Evolutionary conservation across 2,888 invertebrate species (phyloP).

Genomic region (Chamaedrilus cognettii): DNA sequence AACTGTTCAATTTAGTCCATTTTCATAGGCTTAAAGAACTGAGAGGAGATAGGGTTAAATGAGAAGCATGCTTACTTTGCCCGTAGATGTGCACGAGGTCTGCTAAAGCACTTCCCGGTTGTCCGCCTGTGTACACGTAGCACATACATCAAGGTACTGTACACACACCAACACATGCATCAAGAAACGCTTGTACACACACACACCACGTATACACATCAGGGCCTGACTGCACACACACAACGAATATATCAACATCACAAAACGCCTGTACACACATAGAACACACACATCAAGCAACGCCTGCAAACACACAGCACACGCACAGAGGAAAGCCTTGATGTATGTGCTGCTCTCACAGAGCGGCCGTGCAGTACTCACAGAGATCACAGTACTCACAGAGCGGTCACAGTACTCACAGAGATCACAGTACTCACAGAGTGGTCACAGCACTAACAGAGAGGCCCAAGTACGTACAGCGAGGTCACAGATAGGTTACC

Average conservation of each 20-base stretch:
- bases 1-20: too few species aligned
- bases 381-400: not conserved
- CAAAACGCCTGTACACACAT: not conserved
- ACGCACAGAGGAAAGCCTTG: not conserved
- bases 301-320: not conserved
- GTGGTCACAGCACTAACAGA: too few species aligned
- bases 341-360: not conserved
- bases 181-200: not conserved
- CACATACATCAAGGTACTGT: not conserved
- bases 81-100: slow-evolving; percentile 69
- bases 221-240: not conserved
- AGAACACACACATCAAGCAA: slow-evolving; percentile 55
- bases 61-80: slow-evolving; percentile 30
- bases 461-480: too few species aligned
- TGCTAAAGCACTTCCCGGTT: slow-evolving; percentile 65
- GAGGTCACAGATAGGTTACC: too few species aligned
- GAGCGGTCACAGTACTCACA: not conserved
- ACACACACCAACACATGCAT: not conserved
- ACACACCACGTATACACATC: too few species aligned
- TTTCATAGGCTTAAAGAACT: too few species aligned
- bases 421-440: not conserved
- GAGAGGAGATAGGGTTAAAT: too few species aligned
- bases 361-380: not conserved
- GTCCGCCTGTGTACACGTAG: slow-evolving; percentile 48
- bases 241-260: not conserved